These are phyloP conservation scores for Tuta absoluta DNA, from an alignment of 2,888 invertebrate species.

Conservation along the genomic window DNA sequence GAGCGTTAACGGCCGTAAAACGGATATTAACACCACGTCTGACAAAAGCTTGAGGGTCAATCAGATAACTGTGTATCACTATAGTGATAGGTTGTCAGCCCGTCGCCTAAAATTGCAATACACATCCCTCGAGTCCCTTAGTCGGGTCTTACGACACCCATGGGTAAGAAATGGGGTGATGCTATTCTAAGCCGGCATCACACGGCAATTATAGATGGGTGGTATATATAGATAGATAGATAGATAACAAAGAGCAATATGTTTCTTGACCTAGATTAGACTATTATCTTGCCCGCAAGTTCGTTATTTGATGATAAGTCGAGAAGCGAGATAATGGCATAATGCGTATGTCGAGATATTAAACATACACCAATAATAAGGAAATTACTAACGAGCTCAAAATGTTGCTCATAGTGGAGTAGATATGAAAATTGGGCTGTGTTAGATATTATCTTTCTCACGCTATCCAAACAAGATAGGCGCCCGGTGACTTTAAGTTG, in stretches of 20 bases:
- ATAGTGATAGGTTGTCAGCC: too few species aligned
- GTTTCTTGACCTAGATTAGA: conserved; percentile 44
- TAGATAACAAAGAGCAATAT: conserved; percentile 8
- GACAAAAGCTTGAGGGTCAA: too few species aligned
- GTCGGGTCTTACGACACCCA: too few species aligned
- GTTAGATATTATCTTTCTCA: conserved; percentile 63
- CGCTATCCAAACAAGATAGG: conserved; percentile 72
- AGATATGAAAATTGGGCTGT: conserved; percentile 41
- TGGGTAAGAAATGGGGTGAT: too few species aligned
- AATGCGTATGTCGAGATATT: neutral
- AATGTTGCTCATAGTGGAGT: conserved; percentile 35
- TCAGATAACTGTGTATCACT: too few species aligned
- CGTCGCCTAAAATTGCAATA: too few species aligned
- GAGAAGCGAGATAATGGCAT: neutral
- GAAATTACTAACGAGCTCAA: conserved; percentile 7
- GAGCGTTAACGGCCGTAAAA: too few species aligned
- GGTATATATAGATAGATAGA: too few species aligned
- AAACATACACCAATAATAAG: neutral
- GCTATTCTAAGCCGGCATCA: too few species aligned
- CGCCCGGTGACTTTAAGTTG: conserved; percentile 61
- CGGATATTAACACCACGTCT: too few species aligned
- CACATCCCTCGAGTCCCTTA: too few species aligned
- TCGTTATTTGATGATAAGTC: conserved; percentile 6
- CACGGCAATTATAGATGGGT: too few species aligned
- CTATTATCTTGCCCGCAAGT: conserved; percentile 21